Conservation (phyloP, 2,888 invertebrate genomes). For the Stratiomys singularior region DNA sequence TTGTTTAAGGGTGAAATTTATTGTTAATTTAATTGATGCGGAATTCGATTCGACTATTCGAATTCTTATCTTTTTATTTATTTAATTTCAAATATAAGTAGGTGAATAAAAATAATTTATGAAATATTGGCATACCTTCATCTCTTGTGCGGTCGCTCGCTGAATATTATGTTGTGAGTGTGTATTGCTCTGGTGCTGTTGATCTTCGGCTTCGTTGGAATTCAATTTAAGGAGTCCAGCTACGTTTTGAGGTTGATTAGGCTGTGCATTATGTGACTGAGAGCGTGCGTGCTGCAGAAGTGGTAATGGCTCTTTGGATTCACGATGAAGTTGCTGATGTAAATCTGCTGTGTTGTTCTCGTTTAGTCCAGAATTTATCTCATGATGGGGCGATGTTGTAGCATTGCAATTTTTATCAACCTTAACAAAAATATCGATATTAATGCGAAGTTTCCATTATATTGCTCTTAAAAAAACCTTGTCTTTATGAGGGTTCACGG, state of each 20-base stretch:
- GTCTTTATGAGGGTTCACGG: conserved; percentile 68
- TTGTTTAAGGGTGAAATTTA: too few species aligned
- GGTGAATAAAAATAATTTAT: neutral
- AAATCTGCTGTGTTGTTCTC: conserved; percentile 58
- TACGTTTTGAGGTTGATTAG: conserved; percentile 31
- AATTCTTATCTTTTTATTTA: too few species aligned
- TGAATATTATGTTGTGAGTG: conserved; percentile 31
- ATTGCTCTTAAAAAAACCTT: conserved; percentile 19
- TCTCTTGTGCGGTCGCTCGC: neutral
- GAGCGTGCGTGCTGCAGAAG: conserved; percentile 52
- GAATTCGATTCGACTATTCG: too few species aligned
- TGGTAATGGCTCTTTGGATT: conserved; percentile 60
- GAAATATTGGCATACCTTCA: conserved; percentile 50
- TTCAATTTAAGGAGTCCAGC: conserved; percentile 24
- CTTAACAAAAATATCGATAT: conserved; percentile 52
- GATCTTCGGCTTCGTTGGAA: conserved; percentile 1
- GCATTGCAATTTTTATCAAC: conserved; percentile 78
- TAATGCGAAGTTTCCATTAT: neutral
- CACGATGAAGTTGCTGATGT: conserved; percentile 58
- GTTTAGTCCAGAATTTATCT: conserved; percentile 58
- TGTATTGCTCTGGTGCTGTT: conserved; percentile 43
- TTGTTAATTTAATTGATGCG: too few species aligned
- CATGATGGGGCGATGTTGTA: conserved; percentile 66
- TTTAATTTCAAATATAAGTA: neutral
- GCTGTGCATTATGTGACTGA: neutral